Conservation (phyloP, 2,797 vertebrate genomes). For the Rhinella marina region DNA sequence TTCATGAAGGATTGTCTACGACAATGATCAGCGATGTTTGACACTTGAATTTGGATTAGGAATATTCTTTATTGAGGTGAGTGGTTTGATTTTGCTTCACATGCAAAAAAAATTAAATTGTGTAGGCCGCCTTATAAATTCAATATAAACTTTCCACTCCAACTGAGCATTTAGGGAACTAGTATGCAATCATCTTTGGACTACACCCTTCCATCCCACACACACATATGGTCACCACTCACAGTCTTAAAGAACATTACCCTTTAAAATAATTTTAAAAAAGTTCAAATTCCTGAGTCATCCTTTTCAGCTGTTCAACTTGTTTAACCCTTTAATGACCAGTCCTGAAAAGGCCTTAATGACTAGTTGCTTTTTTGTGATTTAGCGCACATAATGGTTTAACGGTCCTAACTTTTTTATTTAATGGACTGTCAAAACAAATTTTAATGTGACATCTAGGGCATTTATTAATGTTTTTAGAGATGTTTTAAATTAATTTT, state of each 20-base stretch:
- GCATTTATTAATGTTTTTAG: too few relatives aligned
- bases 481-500: too few relatives aligned
- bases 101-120: neutral
- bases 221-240: constrained; percentile 11
- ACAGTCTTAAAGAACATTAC: neutral
- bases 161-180: neutral
- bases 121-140: neutral
- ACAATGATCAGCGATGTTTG: neutral
- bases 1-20: neutral
- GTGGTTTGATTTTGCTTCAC: neutral
- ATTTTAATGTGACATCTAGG: too few relatives aligned
- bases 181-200: neutral
- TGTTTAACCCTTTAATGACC: too few relatives aligned
- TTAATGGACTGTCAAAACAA: too few relatives aligned
- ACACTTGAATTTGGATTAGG: neutral
- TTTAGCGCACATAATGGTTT: too few relatives aligned
- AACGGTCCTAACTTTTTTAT: too few relatives aligned
- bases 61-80: neutral
- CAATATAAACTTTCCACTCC: neutral
- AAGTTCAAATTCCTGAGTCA: neutral
- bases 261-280: neutral
- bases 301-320: neutral
- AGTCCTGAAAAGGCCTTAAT: too few relatives aligned
- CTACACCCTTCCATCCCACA: constrained; percentile 18
- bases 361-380: too few relatives aligned